These are phyloP conservation scores for Xyrauchen texanus DNA, from an alignment of 2,113 vertebrate species.

Conservation along the genomic window DNA sequence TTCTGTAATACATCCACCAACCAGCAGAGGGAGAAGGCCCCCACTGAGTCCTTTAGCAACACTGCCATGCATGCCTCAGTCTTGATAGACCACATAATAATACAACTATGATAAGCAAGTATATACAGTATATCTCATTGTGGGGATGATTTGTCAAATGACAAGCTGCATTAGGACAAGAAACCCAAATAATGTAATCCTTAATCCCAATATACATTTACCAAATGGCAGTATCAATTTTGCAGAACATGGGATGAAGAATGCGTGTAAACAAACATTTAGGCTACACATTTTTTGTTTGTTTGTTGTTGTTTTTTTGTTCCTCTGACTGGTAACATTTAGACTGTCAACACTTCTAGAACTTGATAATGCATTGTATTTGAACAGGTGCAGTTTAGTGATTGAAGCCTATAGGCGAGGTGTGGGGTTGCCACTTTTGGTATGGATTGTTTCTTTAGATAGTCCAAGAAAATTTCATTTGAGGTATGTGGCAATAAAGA, in stretches of 20 bases:
- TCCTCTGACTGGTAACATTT: too few species aligned
- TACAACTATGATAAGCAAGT: not conserved
- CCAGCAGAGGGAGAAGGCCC: constrained; percentile 30
- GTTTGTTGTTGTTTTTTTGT: not conserved
- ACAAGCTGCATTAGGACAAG: not conserved
- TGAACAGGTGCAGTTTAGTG: not conserved
- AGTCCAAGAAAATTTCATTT: not conserved
- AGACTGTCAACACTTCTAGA: not conserved
- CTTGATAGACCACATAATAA: constrained; percentile 16
- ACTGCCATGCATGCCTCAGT: not conserved
- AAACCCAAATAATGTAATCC: constrained; percentile 9
- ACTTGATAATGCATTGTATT: not conserved
- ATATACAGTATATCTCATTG: not conserved
- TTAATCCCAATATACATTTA: not conserved
- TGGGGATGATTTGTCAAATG: not conserved
- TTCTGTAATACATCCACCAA: constrained; percentile 47
- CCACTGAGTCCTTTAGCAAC: constrained; percentile 12
- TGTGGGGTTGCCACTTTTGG: not conserved
- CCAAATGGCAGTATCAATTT: not conserved
- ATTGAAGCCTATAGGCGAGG: not conserved
- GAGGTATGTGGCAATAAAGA: not conserved
- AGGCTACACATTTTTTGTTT: not conserved
- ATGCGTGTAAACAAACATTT: not conserved
- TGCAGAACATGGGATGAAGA: not conserved
- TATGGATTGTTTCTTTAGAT: not conserved